A percentile compares a stretch with the other conserved stretches of the same genome.
These are phyloP conservation scores for Eueremaeus valkanovi DNA, from an alignment of 2,888 invertebrate species.

Conservation along the genomic window DNA sequence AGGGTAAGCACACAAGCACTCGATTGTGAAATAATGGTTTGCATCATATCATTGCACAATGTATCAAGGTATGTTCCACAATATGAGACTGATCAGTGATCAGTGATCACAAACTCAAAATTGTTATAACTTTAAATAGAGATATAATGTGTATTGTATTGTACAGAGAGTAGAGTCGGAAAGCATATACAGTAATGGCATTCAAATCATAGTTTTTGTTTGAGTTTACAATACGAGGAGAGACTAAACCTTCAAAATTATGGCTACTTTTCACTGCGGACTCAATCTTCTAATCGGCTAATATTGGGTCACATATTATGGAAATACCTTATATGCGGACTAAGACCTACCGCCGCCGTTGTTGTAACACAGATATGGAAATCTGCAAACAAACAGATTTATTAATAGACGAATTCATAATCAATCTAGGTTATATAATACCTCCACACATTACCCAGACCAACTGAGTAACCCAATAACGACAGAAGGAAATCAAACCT, in stretches of 20 bases:
- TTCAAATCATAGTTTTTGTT: no score
- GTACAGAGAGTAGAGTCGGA: no score
- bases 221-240: no score
- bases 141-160: no score
- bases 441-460: constrained; percentile 70
- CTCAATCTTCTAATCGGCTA: not conserved
- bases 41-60: constrained; percentile 61
- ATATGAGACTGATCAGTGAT: no score
- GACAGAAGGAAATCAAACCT: constrained; percentile 69
- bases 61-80: no score
- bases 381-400: not conserved
- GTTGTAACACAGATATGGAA: constrained; percentile 70
- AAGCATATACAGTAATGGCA: no score
- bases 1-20: no score
- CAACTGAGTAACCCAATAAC: constrained; percentile 67
- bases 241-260: no score
- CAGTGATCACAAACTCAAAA: no score
- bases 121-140: no score
- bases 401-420: not conserved
- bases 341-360: constrained; percentile 65
- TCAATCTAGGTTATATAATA: constrained; percentile 55
- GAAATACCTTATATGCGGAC: not conserved
- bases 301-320: not conserved
- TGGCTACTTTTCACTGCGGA: not conserved
- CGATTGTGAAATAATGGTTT: constrained; percentile 65